Percentiles rank a stretch among this genome's conserved stretches.
phyloP scores from a whole-genome alignment of 2,113 vertebrate species.

The Gadus macrocephalus region DNA sequence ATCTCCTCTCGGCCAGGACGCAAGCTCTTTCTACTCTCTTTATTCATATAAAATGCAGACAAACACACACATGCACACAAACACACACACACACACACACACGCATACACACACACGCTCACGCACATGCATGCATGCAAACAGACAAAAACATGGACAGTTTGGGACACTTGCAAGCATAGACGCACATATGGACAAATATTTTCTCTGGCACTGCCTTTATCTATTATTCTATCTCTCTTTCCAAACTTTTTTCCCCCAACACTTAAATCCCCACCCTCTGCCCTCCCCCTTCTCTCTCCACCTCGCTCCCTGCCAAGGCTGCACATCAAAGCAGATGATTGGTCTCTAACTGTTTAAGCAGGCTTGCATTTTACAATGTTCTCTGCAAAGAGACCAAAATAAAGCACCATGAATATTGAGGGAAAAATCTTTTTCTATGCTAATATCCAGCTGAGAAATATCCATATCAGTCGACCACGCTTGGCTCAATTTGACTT shows the following conservation, averaged over 20 bases:
- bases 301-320: constrained; percentile 58
- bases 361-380: constrained; percentile 62
- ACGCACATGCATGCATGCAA: not conserved
- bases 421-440: constrained; percentile 59
- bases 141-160: not conserved
- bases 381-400: constrained; percentile 63
- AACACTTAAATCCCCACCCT: constrained; percentile 23
- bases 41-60: constrained; percentile 31
- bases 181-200: not conserved
- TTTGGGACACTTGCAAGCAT: not conserved
- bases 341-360: constrained; percentile 64
- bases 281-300: constrained; percentile 38
- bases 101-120: not conserved
- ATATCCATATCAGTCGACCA: constrained; percentile 70
- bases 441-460: constrained; percentile 62
- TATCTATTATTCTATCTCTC: constrained; percentile 39
- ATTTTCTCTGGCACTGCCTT: constrained; percentile 37
- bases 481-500: constrained; percentile 68
- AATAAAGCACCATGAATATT: constrained; percentile 73
- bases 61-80: not conserved
- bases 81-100: constrained; percentile 6
- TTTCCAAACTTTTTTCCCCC: constrained; percentile 29
- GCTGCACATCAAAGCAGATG: constrained; percentile 67
- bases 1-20: constrained; percentile 65
- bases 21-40: constrained; percentile 59